Evolutionary conservation across 2,797 vertebrate species (phyloP), one percentile per base, ranked within the genome.

Genomic region (Remorina albescens): DNA sequence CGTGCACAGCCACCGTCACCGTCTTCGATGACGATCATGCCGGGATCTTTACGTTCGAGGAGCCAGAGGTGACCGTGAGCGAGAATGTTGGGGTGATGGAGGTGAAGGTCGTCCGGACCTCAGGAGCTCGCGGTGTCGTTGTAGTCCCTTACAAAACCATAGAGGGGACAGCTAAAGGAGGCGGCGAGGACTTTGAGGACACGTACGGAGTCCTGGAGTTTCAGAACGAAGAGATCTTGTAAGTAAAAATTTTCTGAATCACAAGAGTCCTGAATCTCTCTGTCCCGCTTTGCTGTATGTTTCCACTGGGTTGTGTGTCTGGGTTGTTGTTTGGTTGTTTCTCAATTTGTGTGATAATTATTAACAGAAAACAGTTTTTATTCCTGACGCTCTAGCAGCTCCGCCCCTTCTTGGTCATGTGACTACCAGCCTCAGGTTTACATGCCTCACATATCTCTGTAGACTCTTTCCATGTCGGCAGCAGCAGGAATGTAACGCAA

Each of bases 1-100:
- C 96, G 0, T 94, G 91, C 67, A 96, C 96, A 0, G 96, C 97
- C 61, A 96, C 93, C 0, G 95, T 99, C 60, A 98, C 97, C 61
- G 97, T 99, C 83, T 97, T 98, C 34, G 98, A 99, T 0, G 98
- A 99, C 8, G 97, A 99, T 87, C 98, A 98, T 0, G 97, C 98
- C 0, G 98, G 98, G 58, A 96, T 99, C 91, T 99, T 99, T 75
- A 96, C 94, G 0, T 99, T 99, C 9, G 96, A 97, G 92, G 97
- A 97, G 55, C 88, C 95, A 0, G 85, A 93, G 74, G 88, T 94
- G 0, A 96, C 96, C 0, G 94, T 99, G 66, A 98, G 97, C 4
- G 97, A 99, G 90, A 99, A 96, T 7, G 66, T 97, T 5, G 97
- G 98, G 8, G 90, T 92, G 87, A 97, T 99, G 97, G 98, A 99